Percentiles rank a stretch among this genome's conserved stretches.
Evolutionary conservation across 53 echinoderm and acorn worm genomes (phyloP).

Genomic region (Zoroaster sp.): DNA sequence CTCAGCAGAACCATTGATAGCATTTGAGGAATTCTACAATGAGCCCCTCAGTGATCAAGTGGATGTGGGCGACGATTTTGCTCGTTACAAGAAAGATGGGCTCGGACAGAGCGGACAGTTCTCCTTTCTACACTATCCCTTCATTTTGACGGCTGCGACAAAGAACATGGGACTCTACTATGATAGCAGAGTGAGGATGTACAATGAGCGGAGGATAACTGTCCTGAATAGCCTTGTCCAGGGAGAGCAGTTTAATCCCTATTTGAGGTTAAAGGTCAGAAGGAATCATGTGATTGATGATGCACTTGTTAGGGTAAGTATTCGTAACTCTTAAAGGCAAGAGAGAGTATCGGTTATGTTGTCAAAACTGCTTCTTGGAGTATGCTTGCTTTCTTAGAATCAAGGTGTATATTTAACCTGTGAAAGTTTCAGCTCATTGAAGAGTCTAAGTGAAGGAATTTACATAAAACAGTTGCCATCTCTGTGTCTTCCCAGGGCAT

Average conservation of each 20-base stretch:
- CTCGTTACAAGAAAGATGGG: constrained; percentile 88
- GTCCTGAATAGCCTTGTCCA: constrained; percentile 92
- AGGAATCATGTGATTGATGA: constrained; percentile 92
- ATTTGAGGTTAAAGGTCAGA: constrained; percentile 87
- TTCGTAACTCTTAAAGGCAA: too few species aligned
- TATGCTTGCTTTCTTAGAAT: too few species aligned
- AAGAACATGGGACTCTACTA: constrained; percentile 96
- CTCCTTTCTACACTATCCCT: constrained; percentile 93
- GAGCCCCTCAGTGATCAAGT: constrained; percentile 93
- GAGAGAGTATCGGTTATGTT: too few species aligned
- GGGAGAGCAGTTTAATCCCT: constrained; percentile 91
- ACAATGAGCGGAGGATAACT: constrained; percentile 85
- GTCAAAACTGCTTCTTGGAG: too few species aligned
- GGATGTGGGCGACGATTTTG: constrained; percentile 88
- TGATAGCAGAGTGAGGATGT: constrained; percentile 94
- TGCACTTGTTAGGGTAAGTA: constrained; percentile 91
- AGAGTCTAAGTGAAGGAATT: too few species aligned
- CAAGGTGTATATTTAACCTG: too few species aligned
- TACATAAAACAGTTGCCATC: too few species aligned
- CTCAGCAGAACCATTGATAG: constrained; percentile 76
- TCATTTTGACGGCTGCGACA: constrained; percentile 82
- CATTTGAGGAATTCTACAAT: constrained; percentile 94
- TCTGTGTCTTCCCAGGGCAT: too few species aligned
- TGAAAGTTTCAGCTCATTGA: too few species aligned
- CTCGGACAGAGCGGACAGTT: constrained; percentile 68